phyloP scores from a whole-genome alignment of 2,797 vertebrate genomes.

The Enoplosus armatus region DNA sequence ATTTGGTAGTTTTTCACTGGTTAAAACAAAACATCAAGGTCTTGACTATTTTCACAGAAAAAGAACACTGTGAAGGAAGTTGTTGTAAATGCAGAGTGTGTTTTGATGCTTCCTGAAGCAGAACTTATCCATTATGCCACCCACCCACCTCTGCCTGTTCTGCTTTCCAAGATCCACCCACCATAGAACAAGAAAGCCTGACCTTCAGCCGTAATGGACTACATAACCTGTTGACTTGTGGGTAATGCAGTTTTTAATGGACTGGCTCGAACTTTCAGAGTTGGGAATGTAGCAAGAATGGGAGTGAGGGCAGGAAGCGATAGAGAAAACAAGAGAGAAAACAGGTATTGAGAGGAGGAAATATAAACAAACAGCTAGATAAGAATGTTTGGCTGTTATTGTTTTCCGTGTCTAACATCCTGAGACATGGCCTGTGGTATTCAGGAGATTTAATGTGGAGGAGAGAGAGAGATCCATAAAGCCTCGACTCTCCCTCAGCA shows the following conservation, averaged over 20 bases:
- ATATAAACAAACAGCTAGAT: conserved; percentile 61
- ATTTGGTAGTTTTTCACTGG: background rate
- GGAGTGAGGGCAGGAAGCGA: conserved; percentile 7
- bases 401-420: conserved; percentile 81
- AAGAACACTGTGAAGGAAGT: background rate
- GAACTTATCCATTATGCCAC: conserved; percentile 32
- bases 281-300: conserved; percentile 1
- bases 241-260: conserved; percentile 77
- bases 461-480: conserved; percentile 76
- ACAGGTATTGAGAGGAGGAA: conserved; percentile 35
- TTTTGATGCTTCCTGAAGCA: conserved; percentile 23
- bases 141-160: conserved; percentile 15
- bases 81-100: background rate
- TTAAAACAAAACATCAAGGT: background rate
- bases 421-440: conserved; percentile 79
- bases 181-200: conserved; percentile 54
- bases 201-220: conserved; percentile 74
- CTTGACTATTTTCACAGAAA: background rate
- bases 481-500: conserved; percentile 65
- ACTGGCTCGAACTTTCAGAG: conserved; percentile 60
- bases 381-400: conserved; percentile 78
- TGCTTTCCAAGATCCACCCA: conserved; percentile 50
- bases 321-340: conserved; percentile 41
- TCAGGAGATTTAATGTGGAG: conserved; percentile 78
- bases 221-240: conserved; percentile 76